Base-by-base conservation (phyloP, 1,140 invertebrate genomes). In the Dendrolimus punctatus region DNA sequence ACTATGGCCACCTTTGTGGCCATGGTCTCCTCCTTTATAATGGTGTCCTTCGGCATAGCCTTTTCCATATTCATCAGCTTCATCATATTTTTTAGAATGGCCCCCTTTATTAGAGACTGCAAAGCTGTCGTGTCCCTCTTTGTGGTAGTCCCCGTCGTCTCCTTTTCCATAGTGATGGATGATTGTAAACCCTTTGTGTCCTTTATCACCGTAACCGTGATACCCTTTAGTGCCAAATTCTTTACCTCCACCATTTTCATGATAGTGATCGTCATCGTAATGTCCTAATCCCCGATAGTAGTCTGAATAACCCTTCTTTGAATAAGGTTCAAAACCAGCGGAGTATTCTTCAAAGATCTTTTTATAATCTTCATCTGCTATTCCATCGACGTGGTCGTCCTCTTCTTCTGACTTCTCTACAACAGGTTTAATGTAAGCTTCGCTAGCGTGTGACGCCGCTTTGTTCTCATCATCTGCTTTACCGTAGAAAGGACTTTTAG, bases 21-120 rank as follows among this genome's bases (percentile, higher is more conserved):
- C 91, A 70, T 91, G 90, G 59, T 92, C 91, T 9, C 88, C 90
- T 4, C 88, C 90, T 69, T 92, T 91, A 52, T 91, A 88, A 45
- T 87, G 89, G 40, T 91, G 85, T 6, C 89, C 87, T 5, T 79
- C 60, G 46, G 64, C 72, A 52, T 87, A 85, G 51, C 81, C 65
- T 54, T 86, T 76, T n/a, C 73, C 78, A 49, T 82, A 77, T 40
- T 66, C 66, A 50, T 78, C 64, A 36, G 61, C 70, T 44, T 64
- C 66, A 9, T 78, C 73, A 48, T 66, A 71, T 37, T 68, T 62
- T 23, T 76, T 69, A 41, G 71, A 76, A 37, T 75, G 57, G 37
- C 74, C 76, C 23, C 62, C 69, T 48, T 60, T 62, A 6, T 62
- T 66, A 60, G 73, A 61, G 46, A 64, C 58, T 48, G 64, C 65